Conservation (phyloP, 2,888 invertebrate genomes). For the Ornithoptera alexandrae region DNA sequence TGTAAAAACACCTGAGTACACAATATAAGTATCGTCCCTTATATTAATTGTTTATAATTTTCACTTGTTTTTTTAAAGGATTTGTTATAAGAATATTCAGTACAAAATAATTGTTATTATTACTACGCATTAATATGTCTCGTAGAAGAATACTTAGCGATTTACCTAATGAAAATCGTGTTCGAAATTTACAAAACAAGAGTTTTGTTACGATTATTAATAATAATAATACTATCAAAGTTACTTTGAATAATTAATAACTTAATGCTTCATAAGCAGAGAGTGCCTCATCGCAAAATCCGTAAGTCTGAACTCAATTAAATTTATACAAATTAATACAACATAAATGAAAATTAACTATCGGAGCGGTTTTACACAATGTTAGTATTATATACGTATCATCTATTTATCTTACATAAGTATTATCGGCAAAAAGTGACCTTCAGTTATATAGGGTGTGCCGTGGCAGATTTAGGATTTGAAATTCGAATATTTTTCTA, state of each 20-base stretch:
- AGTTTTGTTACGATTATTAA: neutral
- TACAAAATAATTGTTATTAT: too few relatives aligned
- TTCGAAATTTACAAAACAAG: neutral
- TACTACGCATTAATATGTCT: neutral
- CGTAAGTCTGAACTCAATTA: neutral
- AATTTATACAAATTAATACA: neutral
- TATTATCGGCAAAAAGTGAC: too few relatives aligned
- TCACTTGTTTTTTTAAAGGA: too few relatives aligned
- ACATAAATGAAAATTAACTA: slow-evolving; percentile 2
- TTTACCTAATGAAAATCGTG: neutral
- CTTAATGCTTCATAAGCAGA: neutral
- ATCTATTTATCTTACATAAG: neutral
- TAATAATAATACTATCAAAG: neutral
- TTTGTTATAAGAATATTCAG: too few relatives aligned
- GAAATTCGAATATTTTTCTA: too few relatives aligned
- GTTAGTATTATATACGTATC: neutral
- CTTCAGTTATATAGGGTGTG: too few relatives aligned
- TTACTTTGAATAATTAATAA: slow-evolving; percentile 1
- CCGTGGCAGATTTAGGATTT: too few relatives aligned
- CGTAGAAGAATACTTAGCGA: neutral
- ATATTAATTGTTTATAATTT: too few relatives aligned
- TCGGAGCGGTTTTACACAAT: neutral
- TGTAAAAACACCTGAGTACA: too few relatives aligned
- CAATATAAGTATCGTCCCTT: too few relatives aligned
- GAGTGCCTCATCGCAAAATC: neutral